Evolutionary conservation across 2,113 vertebrate genomes (phyloP).

Genomic region (Engraulis encrasicolus): DNA sequence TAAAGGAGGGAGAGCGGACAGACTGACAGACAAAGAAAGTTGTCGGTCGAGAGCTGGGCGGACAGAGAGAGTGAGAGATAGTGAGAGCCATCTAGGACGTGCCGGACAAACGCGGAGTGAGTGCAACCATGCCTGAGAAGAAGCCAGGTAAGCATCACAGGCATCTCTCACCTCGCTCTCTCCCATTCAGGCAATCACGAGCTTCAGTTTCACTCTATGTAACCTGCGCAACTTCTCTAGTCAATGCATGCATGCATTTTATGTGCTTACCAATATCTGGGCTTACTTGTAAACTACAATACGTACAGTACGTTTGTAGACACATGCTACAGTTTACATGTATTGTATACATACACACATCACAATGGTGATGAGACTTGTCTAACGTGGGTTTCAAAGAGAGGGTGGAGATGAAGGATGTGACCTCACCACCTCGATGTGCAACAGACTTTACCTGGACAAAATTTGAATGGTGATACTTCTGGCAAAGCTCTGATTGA

Average conservation of each 20-base stretch:
- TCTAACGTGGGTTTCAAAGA: no score
- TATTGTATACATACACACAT: no score
- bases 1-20: conserved; percentile 57
- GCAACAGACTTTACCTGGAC: no score
- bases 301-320: no score
- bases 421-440: no score
- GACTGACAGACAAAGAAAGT: conserved; percentile 58
- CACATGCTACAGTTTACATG: no score
- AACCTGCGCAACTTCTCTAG: conserved; percentile 27
- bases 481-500: not conserved
- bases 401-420: no score
- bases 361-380: no score
- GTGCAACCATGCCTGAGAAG: conserved; percentile 74
- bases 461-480: no score
- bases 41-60: conserved; percentile 14
- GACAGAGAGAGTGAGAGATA: conserved; percentile 48
- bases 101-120: conserved; percentile 45
- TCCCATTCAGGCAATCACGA: not conserved
- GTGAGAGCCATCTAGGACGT: no score
- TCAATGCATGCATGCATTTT: not conserved
- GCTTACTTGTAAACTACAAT: not conserved
- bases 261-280: not conserved
- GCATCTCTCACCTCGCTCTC: not conserved
- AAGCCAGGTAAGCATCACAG: conserved; percentile 69
- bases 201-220: not conserved